Percentiles rank a stretch among this genome's conserved stretches.
Evolutionary conservation across 2,797 vertebrate genomes (phyloP).

Genomic region (Garrulus glandarius): DNA sequence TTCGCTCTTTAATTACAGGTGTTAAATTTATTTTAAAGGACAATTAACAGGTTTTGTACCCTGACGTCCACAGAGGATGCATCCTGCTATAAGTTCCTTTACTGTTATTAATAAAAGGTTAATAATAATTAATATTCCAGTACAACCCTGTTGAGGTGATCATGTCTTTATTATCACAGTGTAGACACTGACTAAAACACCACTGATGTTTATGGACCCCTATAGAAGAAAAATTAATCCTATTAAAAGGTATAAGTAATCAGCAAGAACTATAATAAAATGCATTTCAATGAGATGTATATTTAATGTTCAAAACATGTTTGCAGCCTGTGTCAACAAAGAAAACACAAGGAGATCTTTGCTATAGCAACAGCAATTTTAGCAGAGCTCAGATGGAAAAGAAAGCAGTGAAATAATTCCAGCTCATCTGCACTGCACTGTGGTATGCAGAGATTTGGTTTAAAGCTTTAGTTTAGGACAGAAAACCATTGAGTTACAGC

Average conservation of each 20-base stretch:
- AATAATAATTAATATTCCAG: not conserved
- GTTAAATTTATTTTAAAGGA: not conserved
- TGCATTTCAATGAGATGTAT: constrained; percentile 24
- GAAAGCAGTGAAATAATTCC: constrained; percentile 45
- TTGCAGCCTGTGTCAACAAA: constrained; percentile 28
- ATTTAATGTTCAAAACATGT: constrained; percentile 28
- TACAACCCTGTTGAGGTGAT: not conserved
- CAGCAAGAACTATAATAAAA: constrained; percentile 15
- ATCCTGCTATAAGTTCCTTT: not conserved
- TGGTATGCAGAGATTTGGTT: not conserved
- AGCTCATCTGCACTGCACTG: constrained; percentile 1
- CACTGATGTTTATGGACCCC: not conserved
- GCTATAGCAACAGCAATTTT: constrained; percentile 38
- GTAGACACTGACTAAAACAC: not conserved
- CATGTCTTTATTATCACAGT: not conserved
- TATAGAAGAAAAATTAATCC: not conserved
- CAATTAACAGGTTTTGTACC: not conserved
- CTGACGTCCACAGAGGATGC: not conserved
- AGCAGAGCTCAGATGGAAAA: not conserved
- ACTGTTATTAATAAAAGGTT: not conserved
- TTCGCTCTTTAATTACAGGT: not conserved
- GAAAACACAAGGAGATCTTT: not conserved
- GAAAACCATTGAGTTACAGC: not conserved
- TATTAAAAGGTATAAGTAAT: not conserved
- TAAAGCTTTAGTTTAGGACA: not conserved